Percentiles rank a stretch among this genome's conserved stretches.
Evolutionary conservation across 2,797 vertebrate species (phyloP).

Genomic region (Channa striata): DNA sequence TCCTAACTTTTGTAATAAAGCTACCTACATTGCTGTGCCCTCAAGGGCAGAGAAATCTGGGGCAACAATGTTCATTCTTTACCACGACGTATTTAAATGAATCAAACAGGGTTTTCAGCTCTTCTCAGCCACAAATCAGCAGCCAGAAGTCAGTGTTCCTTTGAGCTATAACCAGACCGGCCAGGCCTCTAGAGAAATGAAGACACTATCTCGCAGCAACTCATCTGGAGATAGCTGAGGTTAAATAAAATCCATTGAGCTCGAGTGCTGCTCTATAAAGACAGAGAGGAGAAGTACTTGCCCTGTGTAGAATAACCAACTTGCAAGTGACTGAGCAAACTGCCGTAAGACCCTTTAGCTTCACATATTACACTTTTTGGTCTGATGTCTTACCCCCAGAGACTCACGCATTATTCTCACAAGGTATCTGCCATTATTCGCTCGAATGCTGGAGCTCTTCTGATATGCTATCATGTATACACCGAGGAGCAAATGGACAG

Average conservation of each 20-base stretch:
- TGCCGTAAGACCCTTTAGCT: conserved; percentile 34
- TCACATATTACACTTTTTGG: conserved; percentile 50
- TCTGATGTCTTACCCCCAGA: conserved; percentile 40
- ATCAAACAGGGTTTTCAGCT: conserved; percentile 39
- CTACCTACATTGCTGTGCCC: conserved; percentile 44
- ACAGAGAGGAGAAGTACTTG: conserved; percentile 43
- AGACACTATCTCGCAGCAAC: conserved; percentile 48
- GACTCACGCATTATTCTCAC: conserved; percentile 17
- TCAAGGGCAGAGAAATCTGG: conserved; percentile 53
- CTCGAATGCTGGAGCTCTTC: conserved; percentile 43
- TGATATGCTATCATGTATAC: conserved; percentile 42
- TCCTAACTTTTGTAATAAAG: conserved; percentile 40
- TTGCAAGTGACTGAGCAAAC: conserved; percentile 32
- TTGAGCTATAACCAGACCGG: conserved; percentile 45
- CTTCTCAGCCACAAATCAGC: conserved; percentile 38
- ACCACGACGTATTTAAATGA: conserved; percentile 58
- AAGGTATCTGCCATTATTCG: conserved; percentile 33
- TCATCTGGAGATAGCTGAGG: conserved; percentile 62
- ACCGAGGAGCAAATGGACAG: conserved; percentile 45
- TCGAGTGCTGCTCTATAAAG: conserved; percentile 53
- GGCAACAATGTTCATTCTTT: conserved; percentile 42
- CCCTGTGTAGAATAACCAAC: conserved; percentile 46
- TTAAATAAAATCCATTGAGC: conserved; percentile 71
- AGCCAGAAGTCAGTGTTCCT: conserved; percentile 63
- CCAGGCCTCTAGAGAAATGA: conserved; percentile 52